Conservation (phyloP, 2,113 vertebrate species). For the Hipposideros armiger region DNA sequence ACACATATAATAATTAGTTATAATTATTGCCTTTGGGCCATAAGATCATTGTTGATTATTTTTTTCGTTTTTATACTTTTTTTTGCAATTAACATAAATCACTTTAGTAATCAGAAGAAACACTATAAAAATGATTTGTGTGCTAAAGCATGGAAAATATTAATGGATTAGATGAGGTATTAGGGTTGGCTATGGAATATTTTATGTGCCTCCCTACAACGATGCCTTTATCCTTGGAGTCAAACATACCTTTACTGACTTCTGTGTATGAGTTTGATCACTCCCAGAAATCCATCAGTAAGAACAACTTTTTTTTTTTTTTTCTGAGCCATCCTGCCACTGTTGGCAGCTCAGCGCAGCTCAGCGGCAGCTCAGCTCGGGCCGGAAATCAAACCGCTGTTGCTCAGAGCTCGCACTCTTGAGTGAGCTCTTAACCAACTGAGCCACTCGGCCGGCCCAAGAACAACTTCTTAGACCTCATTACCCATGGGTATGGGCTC, state of each 20-base stretch:
- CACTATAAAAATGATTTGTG: neutral
- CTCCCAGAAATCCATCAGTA: neutral
- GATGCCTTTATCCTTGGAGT: neutral
- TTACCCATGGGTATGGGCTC: neutral
- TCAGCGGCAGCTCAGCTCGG: too few species aligned
- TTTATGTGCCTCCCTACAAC: neutral
- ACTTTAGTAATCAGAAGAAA: neutral
- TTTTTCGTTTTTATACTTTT: slow-evolving; percentile 8
- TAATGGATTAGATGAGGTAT: neutral
- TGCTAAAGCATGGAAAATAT: neutral
- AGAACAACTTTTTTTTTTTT: neutral
- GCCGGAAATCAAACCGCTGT: too few species aligned
- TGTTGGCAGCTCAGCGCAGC: too few species aligned
- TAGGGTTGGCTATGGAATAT: neutral
- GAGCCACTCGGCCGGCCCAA: neutral
- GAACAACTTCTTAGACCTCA: neutral
- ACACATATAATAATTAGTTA: neutral
- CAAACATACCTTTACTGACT: neutral
- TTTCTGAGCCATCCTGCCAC: too few species aligned
- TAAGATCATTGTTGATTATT: slow-evolving; percentile 19
- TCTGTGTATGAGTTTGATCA: neutral
- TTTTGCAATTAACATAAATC: neutral
- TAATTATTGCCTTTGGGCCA: neutral
- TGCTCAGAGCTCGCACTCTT: too few species aligned
- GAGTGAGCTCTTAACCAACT: too few species aligned